Evolutionary conservation across 2,113 vertebrate genomes (phyloP).

Genomic region (Poeciliopsis prolifica): DNA sequence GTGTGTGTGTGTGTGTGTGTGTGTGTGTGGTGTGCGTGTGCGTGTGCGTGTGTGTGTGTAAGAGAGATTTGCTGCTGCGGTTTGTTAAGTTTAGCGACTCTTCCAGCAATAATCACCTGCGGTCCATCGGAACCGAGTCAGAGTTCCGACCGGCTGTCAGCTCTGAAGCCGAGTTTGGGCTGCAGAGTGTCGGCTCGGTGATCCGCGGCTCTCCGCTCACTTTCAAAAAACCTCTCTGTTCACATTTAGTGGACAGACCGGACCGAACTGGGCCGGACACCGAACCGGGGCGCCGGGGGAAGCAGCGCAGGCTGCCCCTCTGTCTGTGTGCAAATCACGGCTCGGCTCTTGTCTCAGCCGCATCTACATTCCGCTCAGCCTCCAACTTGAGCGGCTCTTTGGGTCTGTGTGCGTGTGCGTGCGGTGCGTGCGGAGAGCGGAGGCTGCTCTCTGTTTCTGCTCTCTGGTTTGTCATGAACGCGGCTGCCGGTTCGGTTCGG

Average conservation of each 20-base stretch:
- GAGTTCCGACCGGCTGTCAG: slow-evolving; percentile 1
- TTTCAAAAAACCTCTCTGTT: slow-evolving; percentile 24
- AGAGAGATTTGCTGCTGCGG: not conserved
- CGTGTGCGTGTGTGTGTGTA: not conserved
- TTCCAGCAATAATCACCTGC: not conserved
- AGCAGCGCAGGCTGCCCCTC: slow-evolving; percentile 28
- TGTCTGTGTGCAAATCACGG: slow-evolving; percentile 68
- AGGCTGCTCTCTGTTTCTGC: slow-evolving; percentile 42
- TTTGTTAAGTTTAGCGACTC: slow-evolving; percentile 53
- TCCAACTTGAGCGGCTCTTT: slow-evolving; percentile 80
- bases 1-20: not conserved
- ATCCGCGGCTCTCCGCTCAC: slow-evolving; percentile 21
- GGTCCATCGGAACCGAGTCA: not conserved
- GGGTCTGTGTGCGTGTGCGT: slow-evolving; percentile 13
- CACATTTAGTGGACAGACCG: slow-evolving; percentile 1
- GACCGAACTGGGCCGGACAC: not conserved
- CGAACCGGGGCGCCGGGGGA: not conserved
- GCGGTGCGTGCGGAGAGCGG: not conserved
- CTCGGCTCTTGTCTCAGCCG: slow-evolving; percentile 67
- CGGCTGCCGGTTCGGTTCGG: not conserved
- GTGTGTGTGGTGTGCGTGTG: no score
- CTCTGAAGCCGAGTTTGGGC: slow-evolving; percentile 32
- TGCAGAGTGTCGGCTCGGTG: slow-evolving; percentile 4
- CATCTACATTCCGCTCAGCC: slow-evolving; percentile 85
- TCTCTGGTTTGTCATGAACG: not conserved